Evolutionary conservation across 2,797 vertebrate genomes (phyloP).

Genomic region (Fundulus diaphanus): DNA sequence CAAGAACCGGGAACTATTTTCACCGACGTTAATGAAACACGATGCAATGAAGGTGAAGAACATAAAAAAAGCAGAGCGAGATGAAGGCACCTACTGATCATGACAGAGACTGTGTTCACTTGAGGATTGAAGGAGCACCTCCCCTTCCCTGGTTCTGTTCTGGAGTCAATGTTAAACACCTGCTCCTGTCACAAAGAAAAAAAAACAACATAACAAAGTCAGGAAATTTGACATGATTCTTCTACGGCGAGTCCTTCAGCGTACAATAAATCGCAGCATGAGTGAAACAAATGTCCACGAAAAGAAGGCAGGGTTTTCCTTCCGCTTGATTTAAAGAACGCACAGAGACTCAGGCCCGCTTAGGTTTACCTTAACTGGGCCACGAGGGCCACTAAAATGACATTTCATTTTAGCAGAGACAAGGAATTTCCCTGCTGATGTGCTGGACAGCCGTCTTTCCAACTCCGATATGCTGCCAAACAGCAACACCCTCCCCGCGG

Average conservation of each 20-base stretch:
- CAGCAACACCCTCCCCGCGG: conserved; percentile 15
- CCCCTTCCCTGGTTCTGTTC: conserved; percentile 94
- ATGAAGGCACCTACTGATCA: conserved; percentile 92
- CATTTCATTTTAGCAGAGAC: conserved; percentile 37
- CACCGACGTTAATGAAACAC: not conserved
- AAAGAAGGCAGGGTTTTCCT: conserved; percentile 19
- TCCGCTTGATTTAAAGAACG: conserved; percentile 22
- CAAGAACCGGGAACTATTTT: not conserved
- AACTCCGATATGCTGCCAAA: conserved; percentile 44
- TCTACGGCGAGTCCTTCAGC: conserved; percentile 1
- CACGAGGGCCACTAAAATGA: conserved; percentile 41
- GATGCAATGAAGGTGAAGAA: not conserved
- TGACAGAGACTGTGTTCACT: conserved; percentile 95
- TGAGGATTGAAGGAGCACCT: conserved; percentile 97
- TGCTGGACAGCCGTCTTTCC: conserved; percentile 36
- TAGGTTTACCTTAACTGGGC: conserved; percentile 39
- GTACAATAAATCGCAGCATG: conserved; percentile 46
- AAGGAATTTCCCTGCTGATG: conserved; percentile 49
- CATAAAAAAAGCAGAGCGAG: not conserved
- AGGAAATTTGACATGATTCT: conserved; percentile 31
- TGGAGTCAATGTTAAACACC: conserved; percentile 92
- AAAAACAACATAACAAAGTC: no score
- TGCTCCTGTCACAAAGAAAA: conserved; percentile 84
- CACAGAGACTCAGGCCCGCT: not conserved
- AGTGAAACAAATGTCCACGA: conserved; percentile 32